Evolutionary conservation across 1,140 invertebrate genomes (phyloP), one percentile per base, ranked within the genome.

Genomic region (Metopolophium dirhodum): DNA sequence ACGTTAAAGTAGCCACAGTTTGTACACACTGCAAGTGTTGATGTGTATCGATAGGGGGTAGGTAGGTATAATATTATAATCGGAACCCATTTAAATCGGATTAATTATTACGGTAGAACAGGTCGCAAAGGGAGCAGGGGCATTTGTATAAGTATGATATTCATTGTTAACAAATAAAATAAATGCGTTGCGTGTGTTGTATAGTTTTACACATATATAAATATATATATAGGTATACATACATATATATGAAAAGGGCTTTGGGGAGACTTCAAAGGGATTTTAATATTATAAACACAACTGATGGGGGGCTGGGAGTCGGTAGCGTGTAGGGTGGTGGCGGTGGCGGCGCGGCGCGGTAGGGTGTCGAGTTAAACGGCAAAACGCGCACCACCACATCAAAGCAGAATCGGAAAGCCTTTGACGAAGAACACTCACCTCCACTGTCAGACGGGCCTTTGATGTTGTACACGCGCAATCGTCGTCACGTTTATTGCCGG

Each of bases 221-320:
- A 35, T 89, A 54, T 37, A 89, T 14, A 61, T 90, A 90, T 45
- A 61, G 82, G 26, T 82, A 82, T 37, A 91, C 30, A 93, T 57
- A 57, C 14, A 23, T 49, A 49, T 26, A 47, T 47, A 51, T 92
- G n/a, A 51, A 92, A 54, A 93, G 23, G 91, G 35, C 18, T 85
- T 57, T 85, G 47, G 91, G 91, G 91, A 86, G 91, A 93, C 91
- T 85, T 93, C 91, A 93, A 93, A 93, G 91, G 90, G 91, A 93
- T 85, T 93, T 85, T 93, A 86, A 85, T 93, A 54, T 93, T 93
- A 93, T 93, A 93, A 93, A 85, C 91, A 93, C 49, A 26, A 35
- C 90, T 30, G n/a, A 30, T 45, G 90, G 89, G 90, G 45, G 90
- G 90, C 14, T 35, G 90, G 61, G 54, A 45, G 47, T 92, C 22